phyloP scores from a whole-genome alignment of 2,888 invertebrate species.

The Lasioglossum lativentre region DNA sequence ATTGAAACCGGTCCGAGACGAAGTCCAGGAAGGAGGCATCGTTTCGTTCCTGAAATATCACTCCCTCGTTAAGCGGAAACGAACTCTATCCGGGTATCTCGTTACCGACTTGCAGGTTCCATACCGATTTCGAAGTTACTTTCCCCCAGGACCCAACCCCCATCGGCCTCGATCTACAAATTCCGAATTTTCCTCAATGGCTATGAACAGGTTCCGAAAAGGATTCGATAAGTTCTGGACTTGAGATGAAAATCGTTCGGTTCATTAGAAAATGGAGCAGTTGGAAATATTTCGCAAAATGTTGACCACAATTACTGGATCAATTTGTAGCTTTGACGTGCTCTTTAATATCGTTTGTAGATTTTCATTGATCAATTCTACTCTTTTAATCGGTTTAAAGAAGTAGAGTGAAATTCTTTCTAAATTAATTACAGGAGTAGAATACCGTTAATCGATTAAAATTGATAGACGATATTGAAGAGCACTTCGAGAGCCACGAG shows the following conservation, averaged over 20 bases:
- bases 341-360: no score
- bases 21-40: conserved; percentile 13
- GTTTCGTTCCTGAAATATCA: conserved; percentile 60
- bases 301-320: no score
- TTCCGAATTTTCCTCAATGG: neutral
- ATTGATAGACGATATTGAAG: neutral
- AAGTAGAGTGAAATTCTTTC: no score
- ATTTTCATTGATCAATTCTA: no score
- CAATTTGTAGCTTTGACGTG: no score
- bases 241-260: neutral
- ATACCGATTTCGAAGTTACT: conserved; percentile 22
- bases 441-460: neutral
- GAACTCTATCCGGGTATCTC: conserved; percentile 48
- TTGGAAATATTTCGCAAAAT: no score
- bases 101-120: conserved; percentile 33
- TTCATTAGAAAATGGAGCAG: neutral
- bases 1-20: conserved; percentile 38
- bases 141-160: neutral
- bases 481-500: neutral
- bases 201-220: neutral
- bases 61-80: conserved; percentile 48
- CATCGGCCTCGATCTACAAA: neutral
- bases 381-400: no score
- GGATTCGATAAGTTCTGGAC: neutral
- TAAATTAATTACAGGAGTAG: neutral